Evolutionary conservation across 2,797 vertebrate genomes (phyloP).

Genomic region (Craterocephalus amniculus): DNA sequence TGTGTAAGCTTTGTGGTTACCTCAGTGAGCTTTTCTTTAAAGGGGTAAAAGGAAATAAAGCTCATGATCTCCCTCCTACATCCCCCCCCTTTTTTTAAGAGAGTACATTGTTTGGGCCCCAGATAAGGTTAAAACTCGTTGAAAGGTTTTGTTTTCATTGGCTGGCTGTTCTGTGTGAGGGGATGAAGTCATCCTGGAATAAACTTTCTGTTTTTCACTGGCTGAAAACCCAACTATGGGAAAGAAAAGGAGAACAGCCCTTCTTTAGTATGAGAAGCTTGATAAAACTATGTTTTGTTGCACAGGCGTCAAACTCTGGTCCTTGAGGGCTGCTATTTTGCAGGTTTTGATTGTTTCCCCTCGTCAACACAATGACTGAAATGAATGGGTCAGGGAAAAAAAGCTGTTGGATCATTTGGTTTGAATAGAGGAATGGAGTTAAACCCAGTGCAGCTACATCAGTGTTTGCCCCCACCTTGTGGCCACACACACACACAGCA

Average conservation of each 20-base stretch:
- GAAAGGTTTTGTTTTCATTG: conserved; percentile 7
- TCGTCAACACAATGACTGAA: too few relatives aligned
- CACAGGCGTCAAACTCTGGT: too few relatives aligned
- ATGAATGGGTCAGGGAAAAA: too few relatives aligned
- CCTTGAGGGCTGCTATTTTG: too few relatives aligned
- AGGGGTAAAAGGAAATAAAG: conserved; percentile 10
- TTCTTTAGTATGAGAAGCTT: not conserved
- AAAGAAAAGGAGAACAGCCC: not conserved
- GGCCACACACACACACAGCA: conserved; percentile 3
- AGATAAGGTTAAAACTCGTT: not conserved
- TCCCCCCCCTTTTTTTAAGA: conserved; percentile 1
- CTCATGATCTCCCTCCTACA: not conserved
- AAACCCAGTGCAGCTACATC: not conserved
- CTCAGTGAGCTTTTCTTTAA: conserved; percentile 29
- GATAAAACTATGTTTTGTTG: not conserved
- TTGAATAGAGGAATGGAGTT: too few relatives aligned
- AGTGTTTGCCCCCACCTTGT: conserved; percentile 39
- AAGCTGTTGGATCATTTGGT: too few relatives aligned
- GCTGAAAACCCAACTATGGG: not conserved
- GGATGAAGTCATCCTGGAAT: not conserved
- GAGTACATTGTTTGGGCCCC: not conserved
- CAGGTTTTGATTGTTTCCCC: too few relatives aligned
- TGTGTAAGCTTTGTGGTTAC: conserved; percentile 26
- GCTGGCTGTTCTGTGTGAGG: not conserved
- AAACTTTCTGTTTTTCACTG: not conserved